A percentile compares a stretch with the other conserved stretches of the same genome.
Evolutionary conservation across 2,888 invertebrate genomes (phyloP).

Genomic region (Nymphalis urticae): DNA sequence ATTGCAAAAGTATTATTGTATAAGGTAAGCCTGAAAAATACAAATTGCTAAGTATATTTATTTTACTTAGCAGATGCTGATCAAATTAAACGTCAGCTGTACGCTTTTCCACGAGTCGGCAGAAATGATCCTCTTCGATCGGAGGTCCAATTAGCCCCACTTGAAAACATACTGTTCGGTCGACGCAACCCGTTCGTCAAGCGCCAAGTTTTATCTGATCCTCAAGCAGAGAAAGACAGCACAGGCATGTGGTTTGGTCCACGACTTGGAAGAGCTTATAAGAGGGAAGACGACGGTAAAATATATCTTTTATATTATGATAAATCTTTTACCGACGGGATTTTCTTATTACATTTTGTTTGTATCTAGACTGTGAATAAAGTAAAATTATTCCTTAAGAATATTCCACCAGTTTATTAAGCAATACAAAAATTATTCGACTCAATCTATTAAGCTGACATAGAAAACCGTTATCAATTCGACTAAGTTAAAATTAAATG

Average conservation of each 20-base stretch:
- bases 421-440: neutral
- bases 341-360: no score
- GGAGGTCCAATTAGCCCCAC: constrained; percentile 38
- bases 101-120: constrained; percentile 72
- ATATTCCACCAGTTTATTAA: no score
- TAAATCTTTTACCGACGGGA: no score
- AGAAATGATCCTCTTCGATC: constrained; percentile 47
- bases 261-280: constrained; percentile 80
- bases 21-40: no score
- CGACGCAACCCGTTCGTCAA: constrained; percentile 42
- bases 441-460: no score
- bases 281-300: constrained; percentile 62
- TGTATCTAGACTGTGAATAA: neutral
- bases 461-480: no score
- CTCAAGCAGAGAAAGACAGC: constrained; percentile 40
- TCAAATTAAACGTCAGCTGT: constrained; percentile 61
- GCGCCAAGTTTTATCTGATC: constrained; percentile 36
- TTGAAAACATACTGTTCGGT: constrained; percentile 43
- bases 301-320: neutral
- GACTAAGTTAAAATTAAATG: no score
- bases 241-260: constrained; percentile 86
- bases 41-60: neutral
- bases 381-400: no score
- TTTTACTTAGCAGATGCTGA: constrained; percentile 45
- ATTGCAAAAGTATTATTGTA: no score